Conservation (phyloP, 2,888 invertebrate species). For the Drosophila fulvimacula region DNA sequence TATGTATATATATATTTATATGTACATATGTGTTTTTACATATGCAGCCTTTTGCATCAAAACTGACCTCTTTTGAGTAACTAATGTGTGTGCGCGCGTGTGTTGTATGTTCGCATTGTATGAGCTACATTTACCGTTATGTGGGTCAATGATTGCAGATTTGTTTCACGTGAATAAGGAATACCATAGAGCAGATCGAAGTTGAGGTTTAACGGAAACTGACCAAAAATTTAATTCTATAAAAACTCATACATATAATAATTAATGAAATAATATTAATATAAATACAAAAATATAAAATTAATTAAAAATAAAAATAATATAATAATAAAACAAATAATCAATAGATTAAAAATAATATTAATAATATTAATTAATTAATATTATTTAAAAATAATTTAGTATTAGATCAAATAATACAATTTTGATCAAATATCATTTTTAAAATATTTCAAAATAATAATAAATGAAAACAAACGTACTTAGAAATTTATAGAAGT, state of each 20-base stretch:
- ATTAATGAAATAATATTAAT: neutral
- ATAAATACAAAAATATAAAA: neutral
- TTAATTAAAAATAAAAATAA: neutral
- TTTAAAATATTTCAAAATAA: no score
- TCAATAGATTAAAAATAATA: no score
- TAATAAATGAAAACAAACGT: no score
- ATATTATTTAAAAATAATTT: no score
- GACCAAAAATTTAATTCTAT: neutral
- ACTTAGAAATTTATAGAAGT: neutral
- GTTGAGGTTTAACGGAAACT: neutral
- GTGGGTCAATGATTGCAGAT: slow-evolving; percentile 41
- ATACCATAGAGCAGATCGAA: neutral
- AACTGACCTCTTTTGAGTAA: slow-evolving; percentile 26
- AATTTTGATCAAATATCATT: no score
- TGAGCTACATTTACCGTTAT: slow-evolving; percentile 34
- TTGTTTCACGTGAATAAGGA: neutral
- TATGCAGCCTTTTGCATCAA: slow-evolving; percentile 18
- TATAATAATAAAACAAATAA: no score
- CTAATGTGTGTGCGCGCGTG: neutral
- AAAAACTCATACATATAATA: neutral
- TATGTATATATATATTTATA: neutral
- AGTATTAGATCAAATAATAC: no score
- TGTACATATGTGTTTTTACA: neutral
- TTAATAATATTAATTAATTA: no score
- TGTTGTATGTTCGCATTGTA: neutral